phyloP scores from a whole-genome alignment of 2,113 vertebrate species.

The Neodon shergylaensis region DNA sequence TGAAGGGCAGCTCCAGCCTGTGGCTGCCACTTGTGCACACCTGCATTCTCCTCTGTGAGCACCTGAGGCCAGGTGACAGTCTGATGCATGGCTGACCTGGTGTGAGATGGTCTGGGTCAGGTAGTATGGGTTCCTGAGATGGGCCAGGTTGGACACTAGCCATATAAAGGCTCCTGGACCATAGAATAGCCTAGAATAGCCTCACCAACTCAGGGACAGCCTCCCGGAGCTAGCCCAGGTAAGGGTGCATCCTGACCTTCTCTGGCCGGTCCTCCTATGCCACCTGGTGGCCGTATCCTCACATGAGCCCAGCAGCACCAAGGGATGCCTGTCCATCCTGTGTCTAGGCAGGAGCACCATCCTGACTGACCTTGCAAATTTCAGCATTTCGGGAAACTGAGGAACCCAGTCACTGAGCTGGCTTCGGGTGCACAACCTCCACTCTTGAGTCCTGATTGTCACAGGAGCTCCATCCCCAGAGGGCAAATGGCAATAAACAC shows the following conservation, averaged over 20 bases:
- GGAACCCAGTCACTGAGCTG: fast-evolving
- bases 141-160: not conserved
- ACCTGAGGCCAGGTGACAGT: too few relatives aligned
- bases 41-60: not conserved
- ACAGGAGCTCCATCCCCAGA: constrained; percentile 9
- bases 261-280: constrained; percentile 22
- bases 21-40: too few relatives aligned
- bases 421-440: not conserved
- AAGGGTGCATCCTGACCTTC: fast-evolving
- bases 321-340: fast-evolving
- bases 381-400: fast-evolving
- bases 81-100: too few relatives aligned
- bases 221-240: fast-evolving
- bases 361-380: not conserved
- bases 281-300: constrained; percentile 33
- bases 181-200: fast-evolving
- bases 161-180: fast-evolving
- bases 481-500: constrained; percentile 33
- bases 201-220: not conserved
- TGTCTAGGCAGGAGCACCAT: fast-evolving
- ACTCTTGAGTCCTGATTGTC: not conserved
- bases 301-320: fast-evolving
- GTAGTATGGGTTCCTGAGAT: fast-evolving
- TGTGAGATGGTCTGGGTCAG: too few relatives aligned
- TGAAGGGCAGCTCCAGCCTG: not conserved